Evolutionary conservation across 2,113 vertebrate species (phyloP), one percentile per base, ranked within the genome.

Genomic region (Riparia riparia): DNA sequence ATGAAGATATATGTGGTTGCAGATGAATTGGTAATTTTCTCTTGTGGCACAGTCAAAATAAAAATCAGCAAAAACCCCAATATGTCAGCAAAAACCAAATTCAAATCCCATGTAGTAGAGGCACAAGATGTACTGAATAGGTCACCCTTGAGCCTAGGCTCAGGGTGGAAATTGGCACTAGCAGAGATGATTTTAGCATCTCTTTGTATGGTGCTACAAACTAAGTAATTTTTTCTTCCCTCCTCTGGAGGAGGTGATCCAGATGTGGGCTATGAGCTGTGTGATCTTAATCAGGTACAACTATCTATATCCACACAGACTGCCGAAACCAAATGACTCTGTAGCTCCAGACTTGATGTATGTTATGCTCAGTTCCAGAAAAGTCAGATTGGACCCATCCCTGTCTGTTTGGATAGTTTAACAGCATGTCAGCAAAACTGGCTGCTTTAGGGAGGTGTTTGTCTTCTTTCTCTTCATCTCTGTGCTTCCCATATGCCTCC

Each of bases 151-250:
- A 42, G 29, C 39, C 16, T 10, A 2, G 17, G 14, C 8, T 84
- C 2, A 1, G 18, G 4, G 6, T 76, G 20, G 31, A 74, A 69
- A 22, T 25, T 29, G 2, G 8, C 26, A 1, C 1, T 41, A 32
- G 12, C 24, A 69, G 17, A 50, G 29, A 6, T 64, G 5, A 49
- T 80, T 72, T 79, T 74, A 54, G 25, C 54, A n/a, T 54, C 32
- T 50, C 7, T 63, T 39, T 42, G 12, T 65, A 37, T 5, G 0
- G 5, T 66, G 44, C 14, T 54, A 39, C 18, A 50, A n/a, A 42
- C 11, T 6, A 37, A 57, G 24, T 49, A 0, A 6, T 24, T 63
- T 60, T 60, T 39, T 4, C 2, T 15, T 5, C 6, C 0, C 0
- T 65, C 3, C 13, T 66, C 25, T 49, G 37, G 12, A 69, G 17